Percentiles rank a stretch among this genome's conserved stretches.
Conservation (phyloP, 2,113 vertebrate genomes). For the Prunella fulvescens region DNA sequence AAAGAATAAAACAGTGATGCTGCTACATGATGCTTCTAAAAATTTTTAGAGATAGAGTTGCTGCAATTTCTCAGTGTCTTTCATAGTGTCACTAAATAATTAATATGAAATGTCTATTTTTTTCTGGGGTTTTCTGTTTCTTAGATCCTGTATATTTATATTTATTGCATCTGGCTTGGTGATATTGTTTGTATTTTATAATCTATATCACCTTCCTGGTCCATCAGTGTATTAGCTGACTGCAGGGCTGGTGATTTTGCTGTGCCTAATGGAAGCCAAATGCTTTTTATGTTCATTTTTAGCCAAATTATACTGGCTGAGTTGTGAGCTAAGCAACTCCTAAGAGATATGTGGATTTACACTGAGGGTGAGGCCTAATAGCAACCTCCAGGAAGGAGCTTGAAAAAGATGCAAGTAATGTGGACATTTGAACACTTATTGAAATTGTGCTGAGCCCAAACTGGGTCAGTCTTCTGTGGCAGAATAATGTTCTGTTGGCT, state of each 20-base stretch:
- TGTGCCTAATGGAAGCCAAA: background rate
- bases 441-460: background rate
- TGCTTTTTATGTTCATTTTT: background rate
- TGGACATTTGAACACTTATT: background rate
- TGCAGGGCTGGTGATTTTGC: background rate
- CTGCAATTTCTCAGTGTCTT: background rate
- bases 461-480: background rate
- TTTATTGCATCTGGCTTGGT: background rate
- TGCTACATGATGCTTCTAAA: background rate
- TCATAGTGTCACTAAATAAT: background rate
- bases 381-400: background rate
- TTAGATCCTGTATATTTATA: background rate
- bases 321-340: background rate
- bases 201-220: background rate
- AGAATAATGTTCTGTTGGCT: background rate
- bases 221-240: background rate
- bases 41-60: background rate
- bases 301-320: background rate
- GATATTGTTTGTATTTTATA: background rate
- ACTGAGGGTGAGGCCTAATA: accelerated
- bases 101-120: background rate
- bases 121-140: background rate
- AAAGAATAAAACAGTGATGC: background rate
- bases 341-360: background rate
- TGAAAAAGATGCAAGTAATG: background rate